A percentile compares a stretch with the other conserved stretches of the same genome.
Conservation (phyloP, 2,888 invertebrate genomes). For the Philhelius pedissequus region DNA sequence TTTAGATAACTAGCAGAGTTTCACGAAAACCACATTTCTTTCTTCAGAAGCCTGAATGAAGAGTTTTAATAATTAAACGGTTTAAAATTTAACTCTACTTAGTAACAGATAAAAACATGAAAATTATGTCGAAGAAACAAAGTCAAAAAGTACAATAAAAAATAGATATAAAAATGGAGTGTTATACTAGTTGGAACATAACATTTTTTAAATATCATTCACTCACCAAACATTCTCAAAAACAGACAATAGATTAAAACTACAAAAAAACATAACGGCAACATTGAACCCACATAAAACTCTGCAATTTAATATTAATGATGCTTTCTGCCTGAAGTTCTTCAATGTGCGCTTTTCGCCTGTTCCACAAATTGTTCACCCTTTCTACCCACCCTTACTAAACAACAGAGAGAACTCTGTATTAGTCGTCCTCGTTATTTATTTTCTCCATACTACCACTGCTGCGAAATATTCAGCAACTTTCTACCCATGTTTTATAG, state of each 20-base stretch:
- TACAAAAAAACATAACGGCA: conserved; percentile 14
- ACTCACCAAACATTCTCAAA: background rate
- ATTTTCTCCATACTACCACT: conserved; percentile 8
- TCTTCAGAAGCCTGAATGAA: no score
- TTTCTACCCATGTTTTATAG: background rate
- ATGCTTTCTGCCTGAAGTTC: conserved; percentile 38
- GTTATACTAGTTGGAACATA: background rate
- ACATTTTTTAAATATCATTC: background rate
- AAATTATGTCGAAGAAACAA: no score
- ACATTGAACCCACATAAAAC: conserved; percentile 33
- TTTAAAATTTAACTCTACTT: no score
- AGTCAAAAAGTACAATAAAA: no score
- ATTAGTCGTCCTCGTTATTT: conserved; percentile 30
- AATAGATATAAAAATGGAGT: background rate
- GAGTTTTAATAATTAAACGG: no score
- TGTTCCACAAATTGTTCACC: conserved; percentile 37
- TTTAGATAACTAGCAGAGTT: no score
- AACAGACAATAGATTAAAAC: background rate
- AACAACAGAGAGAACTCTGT: background rate
- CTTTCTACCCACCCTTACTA: background rate
- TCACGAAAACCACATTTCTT: no score
- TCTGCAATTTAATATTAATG: conserved; percentile 61
- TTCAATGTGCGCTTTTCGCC: conserved; percentile 52
- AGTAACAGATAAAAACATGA: no score
- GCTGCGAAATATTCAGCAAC: conserved; percentile 29